Evolutionary conservation across 2,113 vertebrate genomes (phyloP).

Genomic region (Notarius lentiginosus): DNA sequence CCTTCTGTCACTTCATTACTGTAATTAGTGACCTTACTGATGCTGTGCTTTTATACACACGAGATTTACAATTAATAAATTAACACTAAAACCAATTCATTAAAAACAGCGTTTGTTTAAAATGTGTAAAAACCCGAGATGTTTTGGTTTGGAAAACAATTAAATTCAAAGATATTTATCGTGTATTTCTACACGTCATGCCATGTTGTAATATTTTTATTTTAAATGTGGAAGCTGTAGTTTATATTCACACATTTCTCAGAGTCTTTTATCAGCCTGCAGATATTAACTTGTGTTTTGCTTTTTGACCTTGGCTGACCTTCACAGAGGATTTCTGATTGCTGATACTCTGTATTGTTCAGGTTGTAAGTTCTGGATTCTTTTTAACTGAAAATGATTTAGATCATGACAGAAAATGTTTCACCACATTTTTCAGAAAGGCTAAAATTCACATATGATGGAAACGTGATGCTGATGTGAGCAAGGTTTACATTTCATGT

Average conservation of each 20-base stretch:
- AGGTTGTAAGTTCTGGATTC: no score
- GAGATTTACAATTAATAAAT: background rate
- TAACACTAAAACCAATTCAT: background rate
- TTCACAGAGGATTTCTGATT: background rate
- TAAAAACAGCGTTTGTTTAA: background rate
- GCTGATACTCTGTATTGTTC: background rate
- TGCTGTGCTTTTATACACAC: background rate
- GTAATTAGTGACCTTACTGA: background rate
- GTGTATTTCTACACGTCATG: background rate
- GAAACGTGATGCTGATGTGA: background rate
- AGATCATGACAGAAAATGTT: background rate
- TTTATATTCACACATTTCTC: background rate
- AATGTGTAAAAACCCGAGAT: no score
- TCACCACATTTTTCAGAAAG: background rate
- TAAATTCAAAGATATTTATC: no score
- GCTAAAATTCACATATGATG: background rate
- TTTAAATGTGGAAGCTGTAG: background rate
- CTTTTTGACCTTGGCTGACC: background rate
- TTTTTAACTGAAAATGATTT: no score
- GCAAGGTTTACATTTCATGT: background rate
- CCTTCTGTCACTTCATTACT: background rate
- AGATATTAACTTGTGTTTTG: background rate
- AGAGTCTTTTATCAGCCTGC: background rate
- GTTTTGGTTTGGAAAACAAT: no score
- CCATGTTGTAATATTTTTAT: background rate